Conservation (phyloP, 2,888 invertebrate genomes). For the Altica lythri region DNA sequence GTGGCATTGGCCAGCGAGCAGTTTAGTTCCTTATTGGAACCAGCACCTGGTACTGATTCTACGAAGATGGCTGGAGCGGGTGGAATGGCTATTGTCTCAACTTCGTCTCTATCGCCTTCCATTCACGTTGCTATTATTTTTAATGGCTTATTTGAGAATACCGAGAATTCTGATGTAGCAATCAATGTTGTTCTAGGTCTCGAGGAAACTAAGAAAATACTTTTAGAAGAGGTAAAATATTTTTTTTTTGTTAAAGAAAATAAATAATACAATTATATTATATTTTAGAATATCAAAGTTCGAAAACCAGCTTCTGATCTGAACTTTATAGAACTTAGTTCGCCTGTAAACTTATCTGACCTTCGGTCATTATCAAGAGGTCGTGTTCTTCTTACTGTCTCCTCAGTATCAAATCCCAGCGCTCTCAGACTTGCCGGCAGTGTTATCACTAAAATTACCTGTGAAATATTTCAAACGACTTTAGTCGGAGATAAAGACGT, state of each 20-base stretch:
- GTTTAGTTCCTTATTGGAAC: constrained; percentile 77
- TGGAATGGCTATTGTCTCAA: constrained; percentile 85
- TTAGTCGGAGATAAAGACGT: constrained; percentile 57
- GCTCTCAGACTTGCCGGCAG: constrained; percentile 69
- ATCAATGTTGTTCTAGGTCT: constrained; percentile 72
- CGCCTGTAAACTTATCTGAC: constrained; percentile 77
- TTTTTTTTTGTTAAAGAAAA: constrained; percentile 3
- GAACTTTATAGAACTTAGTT: constrained; percentile 78
- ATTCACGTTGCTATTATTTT: constrained; percentile 81
- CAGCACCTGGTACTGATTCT: constrained; percentile 64
- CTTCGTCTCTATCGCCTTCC: constrained; percentile 78
- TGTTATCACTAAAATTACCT: constrained; percentile 75
- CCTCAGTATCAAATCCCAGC: constrained; percentile 70
- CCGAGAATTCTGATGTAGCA: constrained; percentile 68
- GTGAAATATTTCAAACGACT: constrained; percentile 80
- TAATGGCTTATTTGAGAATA: constrained; percentile 76
- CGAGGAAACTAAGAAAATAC: constrained; percentile 69
- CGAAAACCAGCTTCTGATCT: constrained; percentile 76
- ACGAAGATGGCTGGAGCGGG: constrained; percentile 67
- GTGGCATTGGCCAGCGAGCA: constrained; percentile 79
- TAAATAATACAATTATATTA: background rate
- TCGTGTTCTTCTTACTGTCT: constrained; percentile 71
- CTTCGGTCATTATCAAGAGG: constrained; percentile 77
- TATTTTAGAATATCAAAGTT: constrained; percentile 64
- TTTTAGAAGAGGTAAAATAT: constrained; percentile 71